phyloP scores from a whole-genome alignment of 1,140 invertebrate species.

The Ectropis grisescens region DNA sequence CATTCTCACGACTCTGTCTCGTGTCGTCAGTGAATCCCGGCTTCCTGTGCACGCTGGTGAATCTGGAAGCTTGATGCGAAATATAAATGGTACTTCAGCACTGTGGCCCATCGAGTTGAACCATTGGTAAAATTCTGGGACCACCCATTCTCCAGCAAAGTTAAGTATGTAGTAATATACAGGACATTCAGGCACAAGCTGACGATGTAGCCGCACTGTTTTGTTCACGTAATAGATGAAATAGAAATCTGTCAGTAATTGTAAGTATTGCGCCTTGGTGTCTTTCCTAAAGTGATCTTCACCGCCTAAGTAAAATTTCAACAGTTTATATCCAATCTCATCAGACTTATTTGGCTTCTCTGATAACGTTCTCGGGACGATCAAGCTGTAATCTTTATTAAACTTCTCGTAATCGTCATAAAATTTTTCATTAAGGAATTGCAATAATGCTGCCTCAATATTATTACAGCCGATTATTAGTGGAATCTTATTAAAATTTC shows the following conservation, averaged over 20 bases:
- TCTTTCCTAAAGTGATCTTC: slow-evolving; percentile 24
- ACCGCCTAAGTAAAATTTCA: slow-evolving; percentile 41
- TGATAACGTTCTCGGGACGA: slow-evolving; percentile 35
- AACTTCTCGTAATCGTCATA: slow-evolving; percentile 37
- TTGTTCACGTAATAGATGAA: slow-evolving; percentile 49
- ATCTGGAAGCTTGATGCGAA: slow-evolving; percentile 23
- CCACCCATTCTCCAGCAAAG: slow-evolving; percentile 37
- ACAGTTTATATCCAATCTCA: slow-evolving; percentile 32
- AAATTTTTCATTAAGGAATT: slow-evolving; percentile 28
- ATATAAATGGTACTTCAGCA: slow-evolving; percentile 43
- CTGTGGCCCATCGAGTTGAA: slow-evolving; percentile 34
- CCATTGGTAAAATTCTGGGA: slow-evolving; percentile 27
- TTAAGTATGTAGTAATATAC: slow-evolving; percentile 52
- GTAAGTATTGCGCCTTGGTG: slow-evolving; percentile 35
- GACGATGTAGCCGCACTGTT: slow-evolving; percentile 32
- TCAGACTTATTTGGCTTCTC: slow-evolving; percentile 21
- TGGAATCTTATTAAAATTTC: slow-evolving; percentile 50
- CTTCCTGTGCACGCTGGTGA: slow-evolving; percentile 30
- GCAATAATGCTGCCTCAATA: slow-evolving; percentile 27
- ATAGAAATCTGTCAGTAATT: slow-evolving; percentile 47
- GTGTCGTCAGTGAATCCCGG: slow-evolving; percentile 36
- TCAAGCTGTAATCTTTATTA: slow-evolving; percentile 27
- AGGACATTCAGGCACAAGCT: slow-evolving; percentile 29
- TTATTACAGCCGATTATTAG: slow-evolving; percentile 52
- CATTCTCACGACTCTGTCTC: slow-evolving; percentile 43